phyloP scores from a whole-genome alignment of 2,888 invertebrate genomes.

The Cephus pygmeus region DNA sequence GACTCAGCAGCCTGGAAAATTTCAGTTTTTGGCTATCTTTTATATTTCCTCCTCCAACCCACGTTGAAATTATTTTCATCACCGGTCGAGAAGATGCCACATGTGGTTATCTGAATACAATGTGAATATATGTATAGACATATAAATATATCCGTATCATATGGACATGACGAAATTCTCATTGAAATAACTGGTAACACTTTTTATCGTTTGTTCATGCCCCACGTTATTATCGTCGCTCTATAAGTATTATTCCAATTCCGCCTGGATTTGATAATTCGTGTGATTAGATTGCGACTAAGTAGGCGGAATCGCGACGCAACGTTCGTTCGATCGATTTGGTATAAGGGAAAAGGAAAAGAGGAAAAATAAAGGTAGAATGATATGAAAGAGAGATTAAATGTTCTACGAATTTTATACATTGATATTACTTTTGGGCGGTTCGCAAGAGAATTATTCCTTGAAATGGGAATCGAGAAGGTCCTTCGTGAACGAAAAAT shows the following conservation, averaged over 20 bases:
- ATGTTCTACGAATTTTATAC: neutral
- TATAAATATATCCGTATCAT: neutral
- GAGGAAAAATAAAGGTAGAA: neutral
- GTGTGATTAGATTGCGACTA: neutral
- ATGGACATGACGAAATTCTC: neutral
- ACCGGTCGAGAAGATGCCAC: neutral
- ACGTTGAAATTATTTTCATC: too few species aligned
- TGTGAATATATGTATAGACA: neutral
- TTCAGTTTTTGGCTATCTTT: neutral
- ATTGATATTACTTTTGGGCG: neutral
- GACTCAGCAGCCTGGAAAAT: neutral
- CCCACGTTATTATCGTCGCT: neutral
- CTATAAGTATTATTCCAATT: neutral
- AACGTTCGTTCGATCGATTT: neutral
- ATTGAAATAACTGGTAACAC: neutral
- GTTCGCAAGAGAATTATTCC: neutral
- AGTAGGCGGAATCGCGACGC: neutral
- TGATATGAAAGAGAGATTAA: neutral
- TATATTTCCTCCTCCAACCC: neutral
- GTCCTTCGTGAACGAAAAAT: neutral
- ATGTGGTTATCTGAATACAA: neutral
- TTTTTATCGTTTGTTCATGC: neutral
- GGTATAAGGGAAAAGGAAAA: neutral
- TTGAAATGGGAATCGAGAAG: neutral
- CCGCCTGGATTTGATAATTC: neutral